These are phyloP conservation scores for Lasioglossum malachurum DNA, from an alignment of 2,888 invertebrate species.

Conservation along the genomic window DNA sequence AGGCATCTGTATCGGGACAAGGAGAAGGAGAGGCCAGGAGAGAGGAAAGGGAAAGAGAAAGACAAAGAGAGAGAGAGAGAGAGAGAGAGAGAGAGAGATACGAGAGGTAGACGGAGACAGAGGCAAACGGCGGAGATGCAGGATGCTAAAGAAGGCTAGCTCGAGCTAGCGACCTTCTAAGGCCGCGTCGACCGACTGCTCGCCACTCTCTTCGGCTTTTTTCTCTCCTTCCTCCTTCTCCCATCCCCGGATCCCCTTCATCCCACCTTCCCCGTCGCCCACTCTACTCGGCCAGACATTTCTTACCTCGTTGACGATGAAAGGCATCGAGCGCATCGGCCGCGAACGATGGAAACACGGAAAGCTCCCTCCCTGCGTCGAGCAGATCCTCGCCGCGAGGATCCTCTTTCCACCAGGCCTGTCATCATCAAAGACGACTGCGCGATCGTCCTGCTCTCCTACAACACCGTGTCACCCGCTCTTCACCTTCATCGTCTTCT, in stretches of 20 bases:
- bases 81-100: not conserved
- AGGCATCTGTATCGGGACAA: constrained; percentile 47
- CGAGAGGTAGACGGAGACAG: constrained; percentile 21
- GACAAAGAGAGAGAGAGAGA: constrained; percentile 18
- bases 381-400: constrained; percentile 9
- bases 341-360: constrained; percentile 57
- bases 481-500: not conserved
- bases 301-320: constrained; percentile 70
- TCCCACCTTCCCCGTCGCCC: constrained; percentile 49
- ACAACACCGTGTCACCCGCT: not conserved
- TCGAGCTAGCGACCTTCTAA: constrained; percentile 82
- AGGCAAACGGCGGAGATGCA: constrained; percentile 59
- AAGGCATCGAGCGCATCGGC: constrained; percentile 64
- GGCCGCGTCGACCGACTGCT: constrained; percentile 78
- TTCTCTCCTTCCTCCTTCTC: constrained; percentile 64
- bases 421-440: constrained; percentile 16
- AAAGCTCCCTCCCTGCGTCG: constrained; percentile 34
- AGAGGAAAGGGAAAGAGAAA: not conserved
- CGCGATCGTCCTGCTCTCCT: constrained; percentile 15
- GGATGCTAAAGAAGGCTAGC: constrained; percentile 83
- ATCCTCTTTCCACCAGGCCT: constrained; percentile 35
- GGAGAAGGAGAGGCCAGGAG: constrained; percentile 15
- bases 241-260: constrained; percentile 43
- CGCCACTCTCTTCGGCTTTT: constrained; percentile 73
- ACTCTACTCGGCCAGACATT: constrained; percentile 58